A percentile compares a stretch with the other conserved stretches of the same genome.
Evolutionary conservation across 2,113 vertebrate species (phyloP).

Genomic region (Dermatemys mawii): DNA sequence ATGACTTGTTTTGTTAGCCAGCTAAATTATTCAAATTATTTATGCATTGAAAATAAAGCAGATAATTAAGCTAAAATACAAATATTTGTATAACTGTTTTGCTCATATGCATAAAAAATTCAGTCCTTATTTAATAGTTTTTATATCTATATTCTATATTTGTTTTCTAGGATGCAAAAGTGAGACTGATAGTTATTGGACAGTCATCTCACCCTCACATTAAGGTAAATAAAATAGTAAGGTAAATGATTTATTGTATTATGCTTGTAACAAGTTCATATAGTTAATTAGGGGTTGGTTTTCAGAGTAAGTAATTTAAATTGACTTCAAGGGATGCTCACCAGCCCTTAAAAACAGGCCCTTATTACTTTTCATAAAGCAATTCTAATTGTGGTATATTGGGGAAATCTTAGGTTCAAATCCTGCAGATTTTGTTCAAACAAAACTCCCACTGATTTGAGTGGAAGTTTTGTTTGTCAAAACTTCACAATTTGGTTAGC

Average conservation of each 20-base stretch:
- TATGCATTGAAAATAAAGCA: too few relatives aligned
- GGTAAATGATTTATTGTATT: not conserved
- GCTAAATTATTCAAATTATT: not conserved
- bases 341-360: not conserved
- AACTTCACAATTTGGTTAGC: not conserved
- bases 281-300: not conserved
- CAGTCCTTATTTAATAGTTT: not conserved
- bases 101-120: not conserved
- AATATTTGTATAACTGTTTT: not conserved
- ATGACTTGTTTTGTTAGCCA: constrained; percentile 2
- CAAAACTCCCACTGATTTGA: not conserved
- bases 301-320: not conserved
- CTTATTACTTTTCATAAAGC: not conserved
- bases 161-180: constrained; percentile 81
- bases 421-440: not conserved
- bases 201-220: constrained; percentile 90
- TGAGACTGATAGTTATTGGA: constrained; percentile 92
- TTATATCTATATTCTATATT: not conserved
- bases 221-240: constrained; percentile 80
- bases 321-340: not conserved
- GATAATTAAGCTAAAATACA: not conserved
- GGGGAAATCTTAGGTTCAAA: constrained; percentile 9
- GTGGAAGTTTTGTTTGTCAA: constrained; percentile 13
- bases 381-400: not conserved
- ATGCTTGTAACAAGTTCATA: not conserved